Percentiles rank a stretch among this genome's conserved stretches.
phyloP scores from a whole-genome alignment of 2,113 vertebrate species.

The Saguinus midas region DNA sequence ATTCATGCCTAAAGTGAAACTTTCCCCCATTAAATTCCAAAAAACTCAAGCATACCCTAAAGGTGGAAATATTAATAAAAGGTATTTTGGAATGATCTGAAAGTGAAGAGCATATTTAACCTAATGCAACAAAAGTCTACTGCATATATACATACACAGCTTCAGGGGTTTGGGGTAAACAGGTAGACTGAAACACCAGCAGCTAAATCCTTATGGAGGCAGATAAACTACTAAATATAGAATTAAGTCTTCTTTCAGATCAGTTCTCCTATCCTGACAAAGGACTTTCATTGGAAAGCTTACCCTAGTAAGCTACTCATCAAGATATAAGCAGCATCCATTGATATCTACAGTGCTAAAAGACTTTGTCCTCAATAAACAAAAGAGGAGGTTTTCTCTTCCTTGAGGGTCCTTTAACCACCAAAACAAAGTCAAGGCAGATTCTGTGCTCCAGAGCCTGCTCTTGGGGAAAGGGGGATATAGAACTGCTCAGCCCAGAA shows the following conservation, averaged over 20 bases:
- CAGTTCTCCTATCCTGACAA: neutral
- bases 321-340: neutral
- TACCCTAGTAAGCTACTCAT: neutral
- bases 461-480: rapidly evolving
- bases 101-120: constrained; percentile 38
- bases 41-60: neutral
- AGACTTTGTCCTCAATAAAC: neutral
- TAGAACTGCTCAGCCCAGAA: neutral
- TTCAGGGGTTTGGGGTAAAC: neutral
- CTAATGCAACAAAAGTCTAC: neutral
- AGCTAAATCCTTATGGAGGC: neutral
- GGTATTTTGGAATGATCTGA: neutral
- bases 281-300: neutral
- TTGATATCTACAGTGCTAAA: neutral
- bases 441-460: neutral
- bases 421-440: neutral
- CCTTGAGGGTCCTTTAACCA: neutral
- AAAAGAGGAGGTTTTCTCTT: neutral
- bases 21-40: neutral
- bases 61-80: constrained; percentile 17
- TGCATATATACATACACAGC: neutral
- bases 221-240: neutral
- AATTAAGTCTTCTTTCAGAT: neutral
- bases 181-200: neutral
- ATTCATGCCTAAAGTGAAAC: neutral